phyloP scores from a whole-genome alignment of 2,797 vertebrate species.

The Lagorchestes hirsutus region DNA sequence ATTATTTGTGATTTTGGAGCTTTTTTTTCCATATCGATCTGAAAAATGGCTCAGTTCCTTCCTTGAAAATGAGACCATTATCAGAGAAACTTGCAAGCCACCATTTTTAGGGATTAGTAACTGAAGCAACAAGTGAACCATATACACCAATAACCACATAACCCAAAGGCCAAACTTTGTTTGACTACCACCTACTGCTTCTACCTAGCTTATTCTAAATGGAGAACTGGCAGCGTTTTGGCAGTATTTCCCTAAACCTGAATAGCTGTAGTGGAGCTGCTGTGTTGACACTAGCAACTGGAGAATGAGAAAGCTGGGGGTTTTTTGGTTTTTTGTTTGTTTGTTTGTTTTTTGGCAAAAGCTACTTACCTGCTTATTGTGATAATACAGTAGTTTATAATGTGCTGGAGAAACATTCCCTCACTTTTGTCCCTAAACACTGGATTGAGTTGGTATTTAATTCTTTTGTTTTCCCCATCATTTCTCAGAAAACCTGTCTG shows the following conservation, averaged over 20 bases:
- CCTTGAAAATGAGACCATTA: neutral
- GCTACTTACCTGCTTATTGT: neutral
- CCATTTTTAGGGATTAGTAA: neutral
- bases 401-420: slow-evolving; percentile 30
- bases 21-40: neutral
- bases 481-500: neutral
- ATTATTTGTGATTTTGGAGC: neutral
- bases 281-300: neutral
- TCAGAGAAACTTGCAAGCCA: neutral
- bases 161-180: neutral
- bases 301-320: neutral
- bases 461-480: neutral
- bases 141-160: neutral
- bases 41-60: neutral
- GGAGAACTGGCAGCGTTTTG: neutral
- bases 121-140: neutral
- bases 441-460: neutral
- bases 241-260: neutral
- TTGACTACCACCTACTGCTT: neutral
- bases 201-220: neutral
- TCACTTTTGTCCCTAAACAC: neutral
- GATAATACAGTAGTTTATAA: slow-evolving; percentile 29
- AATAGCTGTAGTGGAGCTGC: neutral
- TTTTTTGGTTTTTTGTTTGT: too few relatives aligned
- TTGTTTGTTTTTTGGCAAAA: neutral